Percentiles rank a stretch among this genome's conserved stretches.
Conservation (phyloP, 2,797 vertebrate species). For the Scyliorhinus canicula region DNA sequence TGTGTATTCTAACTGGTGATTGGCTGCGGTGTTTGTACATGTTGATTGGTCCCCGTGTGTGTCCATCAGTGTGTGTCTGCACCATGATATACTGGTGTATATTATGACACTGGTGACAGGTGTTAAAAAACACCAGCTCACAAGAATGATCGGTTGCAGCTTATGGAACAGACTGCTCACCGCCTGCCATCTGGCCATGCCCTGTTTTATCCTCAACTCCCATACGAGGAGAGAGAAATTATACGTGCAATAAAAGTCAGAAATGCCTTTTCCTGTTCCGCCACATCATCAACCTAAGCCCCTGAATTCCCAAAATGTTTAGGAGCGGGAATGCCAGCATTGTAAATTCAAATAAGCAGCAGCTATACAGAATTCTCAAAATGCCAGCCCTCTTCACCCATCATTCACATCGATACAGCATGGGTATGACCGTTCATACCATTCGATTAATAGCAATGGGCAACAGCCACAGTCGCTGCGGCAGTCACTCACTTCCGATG, state of each 20-base stretch:
- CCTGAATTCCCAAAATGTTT: neutral
- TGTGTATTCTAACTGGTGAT: too few relatives aligned
- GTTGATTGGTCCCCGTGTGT: too few relatives aligned
- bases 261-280: neutral
- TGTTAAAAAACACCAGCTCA: neutral
- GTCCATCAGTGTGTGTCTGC: too few relatives aligned
- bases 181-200: too few relatives aligned
- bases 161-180: neutral
- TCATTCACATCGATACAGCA: neutral
- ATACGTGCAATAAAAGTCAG: neutral
- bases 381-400: neutral
- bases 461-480: neutral
- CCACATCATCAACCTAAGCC: too few relatives aligned
- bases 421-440: neutral
- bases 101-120: too few relatives aligned
- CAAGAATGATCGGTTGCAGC: neutral
- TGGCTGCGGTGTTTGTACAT: too few relatives aligned
- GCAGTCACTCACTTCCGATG: neutral
- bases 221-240: neutral
- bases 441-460: neutral
- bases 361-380: neutral
- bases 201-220: too few relatives aligned
- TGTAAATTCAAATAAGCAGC: neutral
- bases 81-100: too few relatives aligned
- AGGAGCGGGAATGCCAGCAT: neutral